Evolutionary conservation across 2,113 vertebrate species (phyloP).

Genomic region (Oreochromis niloticus): DNA sequence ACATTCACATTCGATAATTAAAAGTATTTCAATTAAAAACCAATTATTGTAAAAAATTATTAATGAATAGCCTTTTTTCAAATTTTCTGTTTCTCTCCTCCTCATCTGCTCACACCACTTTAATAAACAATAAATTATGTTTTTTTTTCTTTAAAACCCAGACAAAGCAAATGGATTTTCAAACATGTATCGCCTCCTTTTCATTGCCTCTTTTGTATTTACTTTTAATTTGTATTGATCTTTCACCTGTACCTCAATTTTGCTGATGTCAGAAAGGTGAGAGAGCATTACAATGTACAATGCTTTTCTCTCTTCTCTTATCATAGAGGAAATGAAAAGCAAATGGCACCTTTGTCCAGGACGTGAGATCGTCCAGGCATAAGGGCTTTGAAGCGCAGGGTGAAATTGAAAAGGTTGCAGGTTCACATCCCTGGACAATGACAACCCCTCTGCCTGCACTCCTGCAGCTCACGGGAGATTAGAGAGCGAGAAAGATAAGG

Average conservation of each 20-base stretch:
- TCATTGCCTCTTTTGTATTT: constrained; percentile 72
- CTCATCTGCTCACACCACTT: neutral
- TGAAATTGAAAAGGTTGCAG: constrained; percentile 80
- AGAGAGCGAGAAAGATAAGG: constrained; percentile 72
- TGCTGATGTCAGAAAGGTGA: constrained; percentile 74
- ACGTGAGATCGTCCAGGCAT: constrained; percentile 67
- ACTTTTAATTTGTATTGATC: constrained; percentile 87
- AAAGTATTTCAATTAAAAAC: neutral
- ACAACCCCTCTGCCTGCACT: constrained; percentile 67
- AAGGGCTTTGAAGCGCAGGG: constrained; percentile 70
- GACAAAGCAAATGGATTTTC: constrained; percentile 63
- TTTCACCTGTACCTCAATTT: constrained; percentile 67
- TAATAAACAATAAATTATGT: constrained; percentile 55
- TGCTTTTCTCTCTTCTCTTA: constrained; percentile 67
- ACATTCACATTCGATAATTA: neutral
- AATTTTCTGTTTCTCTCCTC: constrained; percentile 19
- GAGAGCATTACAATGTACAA: constrained; percentile 79
- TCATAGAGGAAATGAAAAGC: constrained; percentile 78
- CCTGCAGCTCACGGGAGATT: constrained; percentile 70
- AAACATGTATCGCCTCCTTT: constrained; percentile 48
- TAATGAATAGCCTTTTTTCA: constrained; percentile 16
- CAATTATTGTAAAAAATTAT: neutral
- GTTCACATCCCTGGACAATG: constrained; percentile 78
- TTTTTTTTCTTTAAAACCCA: constrained; percentile 26
- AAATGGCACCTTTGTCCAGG: constrained; percentile 79